Evolutionary conservation across 2,113 vertebrate genomes (phyloP), one percentile per base, ranked within the genome.

Genomic region (Rhinoderma darwinii): DNA sequence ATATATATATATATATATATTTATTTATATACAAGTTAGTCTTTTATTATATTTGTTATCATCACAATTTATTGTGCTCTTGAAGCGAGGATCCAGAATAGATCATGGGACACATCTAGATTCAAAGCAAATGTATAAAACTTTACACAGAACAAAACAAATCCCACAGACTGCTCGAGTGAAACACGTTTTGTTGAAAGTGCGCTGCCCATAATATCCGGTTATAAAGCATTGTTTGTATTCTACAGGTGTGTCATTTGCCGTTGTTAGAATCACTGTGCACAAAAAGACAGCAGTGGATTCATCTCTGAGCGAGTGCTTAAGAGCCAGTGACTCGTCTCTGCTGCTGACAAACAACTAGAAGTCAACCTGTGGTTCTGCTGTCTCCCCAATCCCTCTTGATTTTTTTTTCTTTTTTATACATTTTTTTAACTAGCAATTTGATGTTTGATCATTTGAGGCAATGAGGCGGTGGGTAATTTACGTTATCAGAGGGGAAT

Each of bases 401-500:
- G 94, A 95, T 94, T 86, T 70, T 90, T 88, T 84, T 86, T 89
- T 18, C 90, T n/a, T 89, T 59, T 89, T 84, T 90, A 88, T 90
- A 87, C 39, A 47, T 73, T 88, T 84, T 92, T 91, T 95, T 95
- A 94, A 95, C 94, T 95, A 95, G 95, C 95, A 96, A 96, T 96
- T 97, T 96, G 95, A 96, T 96, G 96, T 96, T 96, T 97, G 96
- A 96, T 97, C 96, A 96, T 97, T 96, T 96, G 96, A 97, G 96
- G 96, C 96, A 96, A 97, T 97, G 96, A 97, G 96, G 95, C 96
- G 94, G 94, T 95, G 95, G 95, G 95, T 95, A 96, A 96, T 97
- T 96, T 96, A 95, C 94, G 94, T 95, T 95, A 94, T 95, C 94
- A 95, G 94, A 96, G 95, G 95, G 93, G 94, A 96, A 96, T 97